These are phyloP conservation scores for Ptychodera flava DNA, from an alignment of 35 echinoderm and acorn worm genomes.

Conservation along the genomic window DNA sequence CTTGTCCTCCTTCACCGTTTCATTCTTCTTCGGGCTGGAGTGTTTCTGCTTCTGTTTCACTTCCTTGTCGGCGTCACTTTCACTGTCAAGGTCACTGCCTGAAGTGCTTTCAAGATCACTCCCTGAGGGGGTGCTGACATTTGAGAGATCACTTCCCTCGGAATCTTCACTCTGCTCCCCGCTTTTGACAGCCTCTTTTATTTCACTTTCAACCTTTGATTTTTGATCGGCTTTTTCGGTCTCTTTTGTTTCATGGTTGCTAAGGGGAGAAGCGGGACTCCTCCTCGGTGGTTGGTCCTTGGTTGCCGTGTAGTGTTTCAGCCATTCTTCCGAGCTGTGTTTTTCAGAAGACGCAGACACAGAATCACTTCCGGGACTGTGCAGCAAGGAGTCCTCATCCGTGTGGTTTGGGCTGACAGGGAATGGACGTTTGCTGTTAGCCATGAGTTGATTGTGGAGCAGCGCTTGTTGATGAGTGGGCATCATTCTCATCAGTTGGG, in stretches of 20 bases:
- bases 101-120: conserved; percentile 73
- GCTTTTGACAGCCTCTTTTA: conserved; percentile 14
- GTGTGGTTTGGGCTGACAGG: background rate
- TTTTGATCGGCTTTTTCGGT: background rate
- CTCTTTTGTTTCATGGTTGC: background rate
- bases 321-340: conserved; percentile 46
- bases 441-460: background rate
- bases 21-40: conserved; percentile 14
- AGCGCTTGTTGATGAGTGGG: background rate
- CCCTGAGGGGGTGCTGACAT: conserved; percentile 60
- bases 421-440: background rate
- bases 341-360: background rate
- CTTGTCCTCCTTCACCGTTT: conserved; percentile 5
- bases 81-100: conserved; percentile 55
- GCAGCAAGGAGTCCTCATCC: background rate
- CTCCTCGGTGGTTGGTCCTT: background rate
- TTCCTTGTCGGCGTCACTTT: conserved; percentile 51
- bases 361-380: background rate
- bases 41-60: conserved; percentile 5
- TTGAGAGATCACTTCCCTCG: conserved; percentile 66
- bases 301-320: conserved; percentile 51
- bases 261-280: background rate
- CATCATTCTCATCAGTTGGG: background rate
- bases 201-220: background rate
- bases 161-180: conserved; percentile 40